Percentiles rank a stretch among this genome's conserved stretches.
phyloP scores from a whole-genome alignment of 64 coral and sea anemone species.

The Montipora capricornis region DNA sequence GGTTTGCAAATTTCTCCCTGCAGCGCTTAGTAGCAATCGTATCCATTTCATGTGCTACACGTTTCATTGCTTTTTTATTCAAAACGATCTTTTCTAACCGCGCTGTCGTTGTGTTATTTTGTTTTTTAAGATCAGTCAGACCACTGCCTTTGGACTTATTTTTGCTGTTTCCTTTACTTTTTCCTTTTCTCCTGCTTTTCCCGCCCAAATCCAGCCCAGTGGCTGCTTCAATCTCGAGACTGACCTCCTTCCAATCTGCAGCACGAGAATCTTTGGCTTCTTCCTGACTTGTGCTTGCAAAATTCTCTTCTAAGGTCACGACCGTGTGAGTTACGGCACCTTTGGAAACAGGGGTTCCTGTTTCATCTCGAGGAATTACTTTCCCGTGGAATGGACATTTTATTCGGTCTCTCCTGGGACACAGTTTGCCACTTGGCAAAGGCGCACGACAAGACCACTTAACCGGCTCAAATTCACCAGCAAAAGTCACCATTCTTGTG shows the following conservation, averaged over 20 bases:
- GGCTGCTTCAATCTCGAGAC: constrained; percentile 87
- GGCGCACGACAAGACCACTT: constrained; percentile 94
- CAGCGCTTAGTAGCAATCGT: constrained; percentile 68
- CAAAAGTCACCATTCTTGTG: constrained; percentile 80
- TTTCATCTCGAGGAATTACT: constrained; percentile 91
- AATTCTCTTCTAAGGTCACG: not conserved
- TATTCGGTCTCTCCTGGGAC: constrained; percentile 84
- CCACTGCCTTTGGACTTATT: constrained; percentile 84
- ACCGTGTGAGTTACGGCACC: not conserved
- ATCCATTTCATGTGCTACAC: constrained; percentile 87
- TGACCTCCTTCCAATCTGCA: constrained; percentile 75
- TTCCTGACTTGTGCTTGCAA: not conserved
- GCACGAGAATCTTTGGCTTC: not conserved
- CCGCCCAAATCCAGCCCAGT: constrained; percentile 90
- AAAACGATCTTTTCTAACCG: constrained; percentile 91
- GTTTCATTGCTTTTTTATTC: constrained; percentile 70
- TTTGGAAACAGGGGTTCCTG: constrained; percentile 49
- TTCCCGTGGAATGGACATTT: constrained; percentile 98
- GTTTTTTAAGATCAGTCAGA: constrained; percentile 88
- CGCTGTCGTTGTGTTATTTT: constrained; percentile 73
- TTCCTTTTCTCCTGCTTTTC: constrained; percentile 33
- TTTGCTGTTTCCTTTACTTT: constrained; percentile 28
- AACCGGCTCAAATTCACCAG: constrained; percentile 88
- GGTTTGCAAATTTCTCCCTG: constrained; percentile 86
- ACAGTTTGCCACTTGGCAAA: constrained; percentile 91